Conservation (phyloP, 2,888 invertebrate genomes). For the Caenorhabditis plicata region DNA sequence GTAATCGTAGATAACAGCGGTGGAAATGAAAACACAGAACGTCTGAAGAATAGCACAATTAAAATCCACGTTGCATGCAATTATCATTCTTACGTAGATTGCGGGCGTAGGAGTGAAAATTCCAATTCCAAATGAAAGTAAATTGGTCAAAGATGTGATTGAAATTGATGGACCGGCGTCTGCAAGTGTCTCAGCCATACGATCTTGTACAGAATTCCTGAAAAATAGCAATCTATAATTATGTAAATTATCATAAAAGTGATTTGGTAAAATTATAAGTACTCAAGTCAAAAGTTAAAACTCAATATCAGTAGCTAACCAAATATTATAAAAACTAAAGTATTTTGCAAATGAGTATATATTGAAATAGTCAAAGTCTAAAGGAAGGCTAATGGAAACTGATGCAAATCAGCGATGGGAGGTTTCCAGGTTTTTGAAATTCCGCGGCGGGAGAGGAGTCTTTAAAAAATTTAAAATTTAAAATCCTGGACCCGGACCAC, state of each 20-base stretch:
- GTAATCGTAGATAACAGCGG: conserved; percentile 62
- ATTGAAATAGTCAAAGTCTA: too few relatives aligned
- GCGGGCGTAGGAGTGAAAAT: conserved; percentile 64
- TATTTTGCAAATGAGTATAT: too few relatives aligned
- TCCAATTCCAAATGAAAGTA: conserved; percentile 63
- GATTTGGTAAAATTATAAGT: not conserved
- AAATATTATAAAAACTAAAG: too few relatives aligned
- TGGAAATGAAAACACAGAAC: conserved; percentile 63
- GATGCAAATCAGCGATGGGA: too few relatives aligned
- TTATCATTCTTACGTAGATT: conserved; percentile 50
- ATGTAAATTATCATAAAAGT: too few relatives aligned
- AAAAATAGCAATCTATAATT: conserved; percentile 6
- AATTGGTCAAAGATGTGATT: conserved; percentile 64
- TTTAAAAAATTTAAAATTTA: too few relatives aligned
- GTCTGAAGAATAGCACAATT: conserved; percentile 31
- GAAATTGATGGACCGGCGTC: conserved; percentile 65
- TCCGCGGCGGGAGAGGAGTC: too few relatives aligned
- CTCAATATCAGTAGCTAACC: too few relatives aligned
- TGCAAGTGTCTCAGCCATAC: conserved; percentile 59
- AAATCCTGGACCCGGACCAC: too few relatives aligned
- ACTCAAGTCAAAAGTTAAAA: too few relatives aligned
- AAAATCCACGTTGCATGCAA: not conserved
- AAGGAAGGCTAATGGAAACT: too few relatives aligned
- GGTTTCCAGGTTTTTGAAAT: too few relatives aligned
- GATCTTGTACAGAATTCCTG: conserved; percentile 38